Evolutionary conservation across 2,797 vertebrate species (phyloP).

Genomic region (Coccyzus lansbergi): DNA sequence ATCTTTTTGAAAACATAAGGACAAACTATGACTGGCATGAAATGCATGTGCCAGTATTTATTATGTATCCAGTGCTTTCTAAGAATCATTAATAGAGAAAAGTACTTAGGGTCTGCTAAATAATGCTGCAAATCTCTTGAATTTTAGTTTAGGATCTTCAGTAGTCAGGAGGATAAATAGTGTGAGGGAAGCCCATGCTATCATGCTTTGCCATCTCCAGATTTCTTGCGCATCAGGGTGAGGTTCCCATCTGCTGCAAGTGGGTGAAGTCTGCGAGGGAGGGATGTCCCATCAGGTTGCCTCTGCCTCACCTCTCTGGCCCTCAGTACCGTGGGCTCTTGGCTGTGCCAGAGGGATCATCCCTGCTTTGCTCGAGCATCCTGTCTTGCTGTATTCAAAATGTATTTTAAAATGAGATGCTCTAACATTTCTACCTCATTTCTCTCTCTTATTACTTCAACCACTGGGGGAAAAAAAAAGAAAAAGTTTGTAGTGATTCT

Average conservation of each 20-base stretch:
- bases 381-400: neutral
- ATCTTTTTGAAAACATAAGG: neutral
- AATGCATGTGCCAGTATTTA: neutral
- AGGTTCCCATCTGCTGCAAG: neutral
- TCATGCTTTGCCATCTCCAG: neutral
- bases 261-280: neutral
- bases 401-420: neutral
- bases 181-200: neutral
- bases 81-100: neutral
- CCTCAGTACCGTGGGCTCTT: fast-evolving
- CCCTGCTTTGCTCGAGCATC: neutral
- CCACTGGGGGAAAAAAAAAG: neutral
- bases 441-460: neutral
- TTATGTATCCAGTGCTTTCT: constrained; percentile 21
- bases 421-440: neutral
- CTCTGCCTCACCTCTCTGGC: neutral
- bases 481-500: neutral
- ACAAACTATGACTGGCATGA: neutral
- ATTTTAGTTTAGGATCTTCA: neutral
- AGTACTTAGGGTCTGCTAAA: neutral
- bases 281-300: neutral
- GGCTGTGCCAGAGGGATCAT: fast-evolving
- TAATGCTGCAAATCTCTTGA: neutral
- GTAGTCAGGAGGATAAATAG: neutral
- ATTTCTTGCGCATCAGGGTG: neutral